Evolutionary conservation across 1,140 invertebrate genomes (phyloP).

Genomic region (Carcinoscorpius rotundicauda): DNA sequence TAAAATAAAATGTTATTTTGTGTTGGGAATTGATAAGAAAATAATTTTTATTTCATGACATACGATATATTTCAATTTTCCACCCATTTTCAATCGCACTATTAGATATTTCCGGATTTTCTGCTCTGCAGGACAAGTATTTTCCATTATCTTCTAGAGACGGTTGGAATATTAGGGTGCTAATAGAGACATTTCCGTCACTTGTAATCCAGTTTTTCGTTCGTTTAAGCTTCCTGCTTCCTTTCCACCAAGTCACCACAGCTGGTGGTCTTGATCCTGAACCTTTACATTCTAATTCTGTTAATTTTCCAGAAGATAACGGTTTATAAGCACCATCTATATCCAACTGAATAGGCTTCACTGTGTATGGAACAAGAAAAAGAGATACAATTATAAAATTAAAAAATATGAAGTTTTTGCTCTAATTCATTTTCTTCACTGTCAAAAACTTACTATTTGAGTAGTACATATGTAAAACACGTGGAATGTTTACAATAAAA

Average conservation of each 20-base stretch:
- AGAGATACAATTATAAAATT: no score
- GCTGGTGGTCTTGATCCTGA: conserved; percentile 72
- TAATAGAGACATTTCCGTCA: conserved; percentile 64
- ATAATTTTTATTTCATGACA: conserved; percentile 30
- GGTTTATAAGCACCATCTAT: conserved; percentile 32
- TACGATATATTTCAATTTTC: conserved; percentile 73
- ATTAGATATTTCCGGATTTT: conserved; percentile 56
- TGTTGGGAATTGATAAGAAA: no score
- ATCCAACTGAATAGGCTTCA: conserved; percentile 63
- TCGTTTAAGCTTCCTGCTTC: not conserved
- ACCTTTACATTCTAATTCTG: conserved; percentile 64
- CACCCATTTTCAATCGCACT: conserved; percentile 58
- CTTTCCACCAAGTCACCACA: conserved; percentile 69
- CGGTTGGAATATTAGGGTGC: conserved; percentile 60
- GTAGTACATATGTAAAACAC: no score
- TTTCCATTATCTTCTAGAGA: conserved; percentile 63
- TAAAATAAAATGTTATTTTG: no score
- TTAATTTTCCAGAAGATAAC: conserved; percentile 61
- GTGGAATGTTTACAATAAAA: no score
- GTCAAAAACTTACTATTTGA: no score
- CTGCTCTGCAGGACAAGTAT: conserved; percentile 63
- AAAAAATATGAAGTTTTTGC: no score
- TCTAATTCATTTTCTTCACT: no score
- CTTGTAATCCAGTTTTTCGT: not conserved
- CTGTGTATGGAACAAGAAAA: conserved; percentile 34